Evolutionary conservation across 2,113 vertebrate species (phyloP).

Genomic region (Suncus etruscus): DNA sequence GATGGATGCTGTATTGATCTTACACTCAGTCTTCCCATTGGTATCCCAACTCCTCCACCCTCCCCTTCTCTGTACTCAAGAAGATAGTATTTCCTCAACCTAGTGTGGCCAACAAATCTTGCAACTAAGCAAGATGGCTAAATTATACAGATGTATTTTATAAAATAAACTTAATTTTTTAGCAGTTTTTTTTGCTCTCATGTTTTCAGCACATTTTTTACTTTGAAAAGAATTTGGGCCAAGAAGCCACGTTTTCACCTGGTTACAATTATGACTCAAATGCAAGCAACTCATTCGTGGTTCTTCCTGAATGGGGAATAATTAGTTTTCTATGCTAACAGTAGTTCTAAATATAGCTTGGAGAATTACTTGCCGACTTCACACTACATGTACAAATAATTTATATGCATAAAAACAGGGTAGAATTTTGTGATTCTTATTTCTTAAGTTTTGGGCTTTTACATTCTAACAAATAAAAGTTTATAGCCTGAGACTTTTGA

Average conservation of each 20-base stretch:
- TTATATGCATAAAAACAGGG: background rate
- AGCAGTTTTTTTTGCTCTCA: background rate
- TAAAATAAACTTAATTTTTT: background rate
- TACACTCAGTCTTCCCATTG: too few species aligned
- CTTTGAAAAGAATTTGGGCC: background rate
- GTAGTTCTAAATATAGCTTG: background rate
- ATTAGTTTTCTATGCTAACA: background rate
- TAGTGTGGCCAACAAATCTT: background rate
- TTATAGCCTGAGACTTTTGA: background rate
- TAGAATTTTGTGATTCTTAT: background rate
- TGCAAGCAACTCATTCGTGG: background rate
- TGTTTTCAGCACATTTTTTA: background rate
- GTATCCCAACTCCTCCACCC: too few species aligned
- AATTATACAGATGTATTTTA: background rate
- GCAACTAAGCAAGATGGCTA: background rate
- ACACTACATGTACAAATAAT: background rate
- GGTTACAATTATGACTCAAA: conserved; percentile 13
- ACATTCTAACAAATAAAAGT: background rate
- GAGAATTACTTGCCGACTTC: background rate
- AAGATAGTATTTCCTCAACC: background rate
- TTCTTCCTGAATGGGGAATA: background rate
- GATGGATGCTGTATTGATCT: too few species aligned
- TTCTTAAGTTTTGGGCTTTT: background rate
- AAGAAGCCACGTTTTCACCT: conserved; percentile 19
- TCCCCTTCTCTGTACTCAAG: background rate